Conservation (phyloP, 2,888 invertebrate genomes). For the Apamea anceps region DNA sequence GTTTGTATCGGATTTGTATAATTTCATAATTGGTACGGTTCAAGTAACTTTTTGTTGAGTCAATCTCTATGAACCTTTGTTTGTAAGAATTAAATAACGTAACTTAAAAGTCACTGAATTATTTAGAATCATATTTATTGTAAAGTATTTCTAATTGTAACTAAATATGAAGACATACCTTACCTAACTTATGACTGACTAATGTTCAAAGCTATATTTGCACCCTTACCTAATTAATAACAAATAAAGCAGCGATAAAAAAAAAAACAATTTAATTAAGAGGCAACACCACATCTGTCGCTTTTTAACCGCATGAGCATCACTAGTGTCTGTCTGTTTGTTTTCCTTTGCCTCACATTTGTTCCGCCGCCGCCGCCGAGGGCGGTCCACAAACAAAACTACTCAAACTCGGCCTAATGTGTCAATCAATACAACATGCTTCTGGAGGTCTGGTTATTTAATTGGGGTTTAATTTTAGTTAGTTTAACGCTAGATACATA, state of each 20-base stretch:
- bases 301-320: conserved; percentile 48
- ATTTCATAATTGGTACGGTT: conserved; percentile 79
- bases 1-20: conserved; percentile 85
- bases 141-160: neutral
- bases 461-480: conserved; percentile 13
- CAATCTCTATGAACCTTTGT: conserved; percentile 38
- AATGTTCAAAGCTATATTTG: neutral
- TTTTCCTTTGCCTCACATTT: conserved; percentile 75
- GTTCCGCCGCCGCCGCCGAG: conserved; percentile 69
- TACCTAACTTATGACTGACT: neutral
- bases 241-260: conserved; percentile 15
- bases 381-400: conserved; percentile 62
- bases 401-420: conserved; percentile 61
- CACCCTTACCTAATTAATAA: conserved; percentile 18
- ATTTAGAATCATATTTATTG: neutral
- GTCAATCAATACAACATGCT: conserved; percentile 70
- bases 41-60: conserved; percentile 60
- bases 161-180: neutral
- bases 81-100: conserved; percentile 9
- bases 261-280: conserved; percentile 42
- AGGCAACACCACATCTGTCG: conserved; percentile 61
- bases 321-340: conserved; percentile 71
- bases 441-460: conserved; percentile 27
- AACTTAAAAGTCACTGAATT: conserved; percentile 12
- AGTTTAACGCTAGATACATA: neutral